Conservation (phyloP, 2,888 invertebrate species). For the Lithosia quadra region DNA sequence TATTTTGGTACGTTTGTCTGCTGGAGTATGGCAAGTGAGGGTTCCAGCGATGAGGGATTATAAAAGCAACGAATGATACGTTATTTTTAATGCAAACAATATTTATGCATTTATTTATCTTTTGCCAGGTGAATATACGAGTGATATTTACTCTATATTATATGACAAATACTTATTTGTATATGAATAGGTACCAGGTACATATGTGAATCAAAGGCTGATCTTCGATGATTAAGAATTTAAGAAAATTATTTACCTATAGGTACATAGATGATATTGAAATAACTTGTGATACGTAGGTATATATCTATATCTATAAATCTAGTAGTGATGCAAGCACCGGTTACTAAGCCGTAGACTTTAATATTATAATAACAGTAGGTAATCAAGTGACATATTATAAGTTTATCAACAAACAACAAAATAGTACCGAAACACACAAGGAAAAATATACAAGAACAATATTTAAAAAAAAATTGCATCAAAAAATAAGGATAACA, state of each 20-base stretch:
- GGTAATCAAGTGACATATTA: not conserved
- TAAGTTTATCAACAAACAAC: not conserved
- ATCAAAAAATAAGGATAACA: not conserved
- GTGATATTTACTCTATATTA: conserved; percentile 23
- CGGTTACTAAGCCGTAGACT: not conserved
- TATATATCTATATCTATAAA: not conserved
- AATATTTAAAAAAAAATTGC: not conserved
- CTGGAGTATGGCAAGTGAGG: conserved; percentile 77
- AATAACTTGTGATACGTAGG: not conserved
- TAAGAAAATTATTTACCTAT: not conserved
- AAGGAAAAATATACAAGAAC: not conserved
- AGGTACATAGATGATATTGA: not conserved
- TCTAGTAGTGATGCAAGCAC: not conserved
- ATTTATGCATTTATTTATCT: conserved; percentile 70
- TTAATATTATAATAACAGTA: not conserved
- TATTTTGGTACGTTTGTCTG: conserved; percentile 67
- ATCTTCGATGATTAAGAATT: not conserved
- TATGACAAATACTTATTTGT: conserved; percentile 4
- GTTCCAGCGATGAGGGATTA: conserved; percentile 77
- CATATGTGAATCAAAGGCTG: not conserved
- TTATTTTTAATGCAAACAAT: conserved; percentile 70
- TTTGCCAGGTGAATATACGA: conserved; percentile 63
- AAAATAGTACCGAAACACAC: too few relatives aligned
- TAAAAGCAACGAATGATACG: conserved; percentile 66
- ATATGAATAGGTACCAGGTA: not conserved